Percentiles rank a stretch among this genome's conserved stretches.
These are phyloP conservation scores for Crypturellus tataupa DNA, from an alignment of 2,797 vertebrate genomes.

Conservation along the genomic window DNA sequence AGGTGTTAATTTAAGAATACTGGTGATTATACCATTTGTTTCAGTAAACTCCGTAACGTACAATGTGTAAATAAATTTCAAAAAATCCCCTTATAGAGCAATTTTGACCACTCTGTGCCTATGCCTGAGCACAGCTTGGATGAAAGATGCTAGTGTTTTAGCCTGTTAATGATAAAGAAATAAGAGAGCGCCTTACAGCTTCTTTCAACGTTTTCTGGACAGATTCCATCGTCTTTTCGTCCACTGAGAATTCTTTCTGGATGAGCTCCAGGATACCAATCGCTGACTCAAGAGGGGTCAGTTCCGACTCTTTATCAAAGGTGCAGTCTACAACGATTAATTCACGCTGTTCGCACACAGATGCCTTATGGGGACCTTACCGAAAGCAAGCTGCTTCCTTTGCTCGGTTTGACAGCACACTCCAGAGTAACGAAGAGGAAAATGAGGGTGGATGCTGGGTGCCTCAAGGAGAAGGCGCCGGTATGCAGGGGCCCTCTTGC, in stretches of 20 bases:
- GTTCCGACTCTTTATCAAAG: slow-evolving; percentile 79
- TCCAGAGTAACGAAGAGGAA: accelerated
- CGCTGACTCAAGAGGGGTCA: slow-evolving; percentile 82
- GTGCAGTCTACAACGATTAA: slow-evolving; percentile 80
- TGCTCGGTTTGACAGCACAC: not conserved
- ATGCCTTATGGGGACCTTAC: not conserved
- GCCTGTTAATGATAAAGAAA: not conserved
- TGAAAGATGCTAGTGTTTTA: not conserved
- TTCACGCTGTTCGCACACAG: accelerated
- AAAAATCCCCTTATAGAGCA: too few relatives aligned
- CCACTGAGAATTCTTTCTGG: slow-evolving; percentile 72
- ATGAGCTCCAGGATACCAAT: slow-evolving; percentile 80
- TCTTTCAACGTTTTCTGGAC: slow-evolving; percentile 79
- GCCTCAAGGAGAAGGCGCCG: too few relatives aligned
- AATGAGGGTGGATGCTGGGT: accelerated
- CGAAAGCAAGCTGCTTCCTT: not conserved
- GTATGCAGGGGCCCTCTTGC: accelerated
- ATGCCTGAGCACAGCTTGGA: too few relatives aligned
- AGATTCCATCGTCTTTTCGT: slow-evolving; percentile 65
- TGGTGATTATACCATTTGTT: too few relatives aligned
- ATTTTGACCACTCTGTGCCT: too few relatives aligned
- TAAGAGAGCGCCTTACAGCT: slow-evolving; percentile 77
- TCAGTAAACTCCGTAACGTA: too few relatives aligned
- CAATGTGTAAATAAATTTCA: too few relatives aligned
- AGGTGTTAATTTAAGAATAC: too few relatives aligned